Evolutionary conservation across 2,797 vertebrate species (phyloP).

Genomic region (Pipistrellus kuhlii): DNA sequence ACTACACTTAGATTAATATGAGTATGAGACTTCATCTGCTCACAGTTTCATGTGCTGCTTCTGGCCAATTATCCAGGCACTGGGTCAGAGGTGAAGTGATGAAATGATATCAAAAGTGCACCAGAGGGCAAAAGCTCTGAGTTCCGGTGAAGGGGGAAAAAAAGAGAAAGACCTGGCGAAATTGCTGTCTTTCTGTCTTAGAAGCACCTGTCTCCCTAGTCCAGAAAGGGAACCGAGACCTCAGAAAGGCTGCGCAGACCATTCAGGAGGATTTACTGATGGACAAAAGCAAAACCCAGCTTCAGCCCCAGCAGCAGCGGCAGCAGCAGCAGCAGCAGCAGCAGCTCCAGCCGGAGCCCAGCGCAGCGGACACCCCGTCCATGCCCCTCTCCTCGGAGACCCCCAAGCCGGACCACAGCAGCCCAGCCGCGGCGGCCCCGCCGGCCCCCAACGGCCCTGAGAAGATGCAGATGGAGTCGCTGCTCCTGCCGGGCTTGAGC

Average conservation of each 20-base stretch:
- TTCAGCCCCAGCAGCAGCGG: slow-evolving; percentile 86
- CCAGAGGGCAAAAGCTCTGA: slow-evolving; percentile 90
- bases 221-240: slow-evolving; percentile 87
- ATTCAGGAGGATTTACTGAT: slow-evolving; percentile 99
- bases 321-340: slow-evolving; percentile 88
- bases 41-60: too few relatives aligned
- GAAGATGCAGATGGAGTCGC: slow-evolving; percentile 97
- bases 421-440: slow-evolving; percentile 87
- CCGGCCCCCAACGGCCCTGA: slow-evolving; percentile 91
- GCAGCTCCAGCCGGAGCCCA: slow-evolving; percentile 91
- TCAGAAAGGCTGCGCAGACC: slow-evolving; percentile 95
- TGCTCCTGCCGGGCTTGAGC: slow-evolving; percentile 96
- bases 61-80: too few relatives aligned
- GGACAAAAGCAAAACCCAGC: slow-evolving; percentile 99
- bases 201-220: slow-evolving; percentile 90
- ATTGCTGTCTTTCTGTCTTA: slow-evolving; percentile 94
- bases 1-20: too few relatives aligned
- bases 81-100: too few relatives aligned
- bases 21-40: too few relatives aligned
- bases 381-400: slow-evolving; percentile 94
- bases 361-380: slow-evolving; percentile 92
- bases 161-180: slow-evolving; percentile 98
- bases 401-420: slow-evolving; percentile 93
- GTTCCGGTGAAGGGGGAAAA: slow-evolving; percentile 94
- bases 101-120: too few relatives aligned